Evolutionary conservation across 1,140 invertebrate genomes (phyloP).

Genomic region (Diachasma alloeum): DNA sequence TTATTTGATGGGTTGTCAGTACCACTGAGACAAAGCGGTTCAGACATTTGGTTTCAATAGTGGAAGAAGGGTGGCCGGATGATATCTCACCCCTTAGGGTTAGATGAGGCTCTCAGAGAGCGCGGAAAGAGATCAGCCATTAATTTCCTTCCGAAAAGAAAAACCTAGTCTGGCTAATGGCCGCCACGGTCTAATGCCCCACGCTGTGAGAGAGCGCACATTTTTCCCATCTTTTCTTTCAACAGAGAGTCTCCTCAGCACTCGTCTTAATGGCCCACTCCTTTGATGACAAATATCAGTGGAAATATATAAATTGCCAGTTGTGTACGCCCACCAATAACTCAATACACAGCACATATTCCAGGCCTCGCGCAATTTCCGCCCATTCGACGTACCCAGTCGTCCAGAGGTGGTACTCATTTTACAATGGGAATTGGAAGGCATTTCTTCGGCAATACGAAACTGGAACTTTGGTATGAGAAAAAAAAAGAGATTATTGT

Average conservation of each 20-base stretch:
- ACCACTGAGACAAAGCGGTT: not conserved
- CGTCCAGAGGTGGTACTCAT: not conserved
- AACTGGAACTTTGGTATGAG: not conserved
- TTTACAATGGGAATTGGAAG: not conserved
- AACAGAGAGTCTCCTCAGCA: conserved; percentile 38
- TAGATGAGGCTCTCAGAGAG: not conserved
- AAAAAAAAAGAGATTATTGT: not conserved
- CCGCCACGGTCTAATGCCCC: conserved; percentile 62
- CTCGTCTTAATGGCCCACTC: conserved; percentile 60
- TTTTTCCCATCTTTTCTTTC: conserved; percentile 43
- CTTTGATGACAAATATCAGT: conserved; percentile 66
- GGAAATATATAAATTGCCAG: conserved; percentile 59
- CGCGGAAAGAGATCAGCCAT: conserved; percentile 51
- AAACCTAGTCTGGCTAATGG: conserved; percentile 59
- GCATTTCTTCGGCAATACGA: not conserved
- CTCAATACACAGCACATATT: conserved; percentile 22
- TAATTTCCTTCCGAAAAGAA: conserved; percentile 62
- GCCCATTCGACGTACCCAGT: conserved; percentile 1
- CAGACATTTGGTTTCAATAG: not conserved
- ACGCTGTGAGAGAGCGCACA: conserved; percentile 22
- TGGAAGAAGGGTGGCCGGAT: not conserved
- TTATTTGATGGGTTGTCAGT: not conserved
- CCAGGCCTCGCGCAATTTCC: not conserved
- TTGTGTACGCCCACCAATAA: conserved; percentile 36
- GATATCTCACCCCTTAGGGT: not conserved